Percentiles rank a stretch among this genome's conserved stretches.
phyloP scores from a whole-genome alignment of 53 echinoderm and acorn worm genomes.

The Pentamera pediparva region DNA sequence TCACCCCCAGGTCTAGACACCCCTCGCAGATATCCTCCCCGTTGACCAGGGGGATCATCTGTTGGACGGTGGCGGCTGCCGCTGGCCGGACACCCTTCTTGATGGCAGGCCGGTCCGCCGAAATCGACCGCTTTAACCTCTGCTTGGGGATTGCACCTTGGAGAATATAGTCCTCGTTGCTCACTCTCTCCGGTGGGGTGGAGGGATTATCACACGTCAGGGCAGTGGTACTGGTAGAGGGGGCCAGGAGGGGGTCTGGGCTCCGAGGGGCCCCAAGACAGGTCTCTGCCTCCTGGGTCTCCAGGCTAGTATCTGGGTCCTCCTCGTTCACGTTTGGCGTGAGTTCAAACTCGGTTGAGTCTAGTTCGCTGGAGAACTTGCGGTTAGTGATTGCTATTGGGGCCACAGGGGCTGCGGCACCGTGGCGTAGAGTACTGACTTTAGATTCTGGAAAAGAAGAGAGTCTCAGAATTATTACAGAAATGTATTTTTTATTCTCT shows the following conservation, averaged over 20 bases:
- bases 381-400: slow-evolving; percentile 84
- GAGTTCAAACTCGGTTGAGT: slow-evolving; percentile 62
- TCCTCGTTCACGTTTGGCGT: slow-evolving; percentile 47
- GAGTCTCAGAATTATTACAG: background rate
- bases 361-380: slow-evolving; percentile 73
- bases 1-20: slow-evolving; percentile 19
- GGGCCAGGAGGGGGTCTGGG: background rate
- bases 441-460: slow-evolving; percentile 11
- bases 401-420: slow-evolving; percentile 77
- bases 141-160: slow-evolving; percentile 97
- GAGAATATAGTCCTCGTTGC: slow-evolving; percentile 65
- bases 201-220: background rate
- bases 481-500: background rate
- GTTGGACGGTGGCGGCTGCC: background rate
- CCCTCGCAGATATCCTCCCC: slow-evolving; percentile 41
- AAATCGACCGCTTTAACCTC: slow-evolving; percentile 50
- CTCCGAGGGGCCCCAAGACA: too few species aligned
- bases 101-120: slow-evolving; percentile 52
- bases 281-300: slow-evolving; percentile 15
- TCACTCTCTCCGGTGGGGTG: slow-evolving; percentile 5
- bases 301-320: slow-evolving; percentile 16
- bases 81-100: slow-evolving; percentile 66
- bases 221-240: background rate
- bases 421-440: slow-evolving; percentile 42
- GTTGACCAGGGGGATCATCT: slow-evolving; percentile 58